Evolutionary conservation across 2,797 vertebrate species (phyloP), one percentile per base, ranked within the genome.

Genomic region (Rachycentron canadum): DNA sequence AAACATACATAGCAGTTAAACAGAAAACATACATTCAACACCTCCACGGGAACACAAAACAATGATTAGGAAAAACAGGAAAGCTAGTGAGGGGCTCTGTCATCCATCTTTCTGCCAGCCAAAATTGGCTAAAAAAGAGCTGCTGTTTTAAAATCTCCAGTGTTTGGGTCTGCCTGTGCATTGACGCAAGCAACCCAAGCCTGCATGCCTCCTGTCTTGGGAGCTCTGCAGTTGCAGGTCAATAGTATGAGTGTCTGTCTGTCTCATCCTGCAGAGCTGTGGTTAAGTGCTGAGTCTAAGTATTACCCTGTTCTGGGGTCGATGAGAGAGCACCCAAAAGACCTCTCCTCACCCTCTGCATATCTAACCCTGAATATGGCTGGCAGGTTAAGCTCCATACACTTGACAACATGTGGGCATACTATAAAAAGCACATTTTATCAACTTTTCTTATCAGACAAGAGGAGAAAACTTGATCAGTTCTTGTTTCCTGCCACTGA

Each of bases 161-260:
- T 30, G 26, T 71, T 57, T 59, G 17, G 30, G 10, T 71, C 62
- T 64, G 61, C 21, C 14, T 21, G 78, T 69, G 65, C 49, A 65
- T 38, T n/a, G 59, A 59, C 50, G 66, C 10, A 32, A 3, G 69
- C 78, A 78, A 74, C 36, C 50, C 43, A 47, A 84, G 47, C 47
- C 64, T 43, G 60, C 3, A 12, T 25, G 16, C 10, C 23, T 76
- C 77, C 85, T 21, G 84, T 89, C 86, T 82, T 79, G 75, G 82
- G 86, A 87, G 75, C 75, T 84, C 82, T 90, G 87, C 85, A 83
- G 90, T 82, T 86, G 87, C 84, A 76, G 86, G 92, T 95, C 94
- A 94, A 95, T 94, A 94, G 85, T 41, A 16, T 45, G 66, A 89
- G 87, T 82, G 86, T 91, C 82, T 88, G 86, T 87, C 88, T 90